A percentile compares a stretch with the other conserved stretches of the same genome.
Conservation (phyloP, 2,113 vertebrate species). For the Litocranius walleri region DNA sequence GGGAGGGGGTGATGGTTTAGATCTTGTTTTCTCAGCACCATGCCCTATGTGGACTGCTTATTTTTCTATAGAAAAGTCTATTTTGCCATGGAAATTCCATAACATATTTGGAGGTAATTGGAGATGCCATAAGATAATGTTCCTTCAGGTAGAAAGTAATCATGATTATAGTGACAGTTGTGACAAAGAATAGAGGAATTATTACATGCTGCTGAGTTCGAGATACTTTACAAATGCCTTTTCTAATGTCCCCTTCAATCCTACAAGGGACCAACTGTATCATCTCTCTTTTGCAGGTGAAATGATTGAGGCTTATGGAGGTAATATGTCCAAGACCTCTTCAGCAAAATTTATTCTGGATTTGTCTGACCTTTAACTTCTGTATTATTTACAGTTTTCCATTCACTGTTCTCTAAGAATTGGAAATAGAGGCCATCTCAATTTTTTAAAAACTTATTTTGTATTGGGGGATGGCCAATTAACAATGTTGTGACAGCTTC, state of each 20-base stretch:
- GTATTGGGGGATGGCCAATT: background rate
- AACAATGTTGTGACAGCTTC: background rate
- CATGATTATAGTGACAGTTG: background rate
- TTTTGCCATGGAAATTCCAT: background rate
- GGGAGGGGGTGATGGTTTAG: background rate
- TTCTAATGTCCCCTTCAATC: background rate
- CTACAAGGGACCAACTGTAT: too few relatives aligned
- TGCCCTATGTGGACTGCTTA: background rate
- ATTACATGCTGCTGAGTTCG: background rate
- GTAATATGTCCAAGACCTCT: background rate
- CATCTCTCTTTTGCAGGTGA: background rate
- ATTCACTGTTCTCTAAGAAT: background rate
- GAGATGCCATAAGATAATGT: background rate
- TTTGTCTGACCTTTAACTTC: background rate
- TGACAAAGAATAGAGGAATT: background rate
- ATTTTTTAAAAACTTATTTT: background rate
- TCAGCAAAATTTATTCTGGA: background rate
- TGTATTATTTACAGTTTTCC: background rate
- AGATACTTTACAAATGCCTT: background rate
- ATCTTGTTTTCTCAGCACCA: background rate
- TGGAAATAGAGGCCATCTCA: background rate
- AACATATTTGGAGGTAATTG: background rate
- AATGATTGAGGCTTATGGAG: background rate
- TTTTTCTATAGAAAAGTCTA: background rate
- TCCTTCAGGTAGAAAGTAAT: background rate